A percentile compares a stretch with the other conserved stretches of the same genome.
These are phyloP conservation scores for Heteropelma amictum DNA, from an alignment of 2,888 invertebrate species.

Conservation along the genomic window DNA sequence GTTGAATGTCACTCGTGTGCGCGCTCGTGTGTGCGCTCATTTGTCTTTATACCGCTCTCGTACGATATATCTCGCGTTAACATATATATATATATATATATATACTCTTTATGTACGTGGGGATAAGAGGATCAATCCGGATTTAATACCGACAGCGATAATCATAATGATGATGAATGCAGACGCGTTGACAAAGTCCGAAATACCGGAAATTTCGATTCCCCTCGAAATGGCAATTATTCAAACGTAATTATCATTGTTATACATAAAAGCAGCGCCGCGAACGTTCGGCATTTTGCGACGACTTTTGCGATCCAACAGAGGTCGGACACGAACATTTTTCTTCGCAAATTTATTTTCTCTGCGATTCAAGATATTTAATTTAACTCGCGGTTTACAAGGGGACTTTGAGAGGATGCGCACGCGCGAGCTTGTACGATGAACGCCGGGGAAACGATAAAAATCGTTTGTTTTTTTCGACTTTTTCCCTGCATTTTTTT, in stretches of 20 bases:
- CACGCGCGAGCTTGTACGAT: constrained; percentile 30
- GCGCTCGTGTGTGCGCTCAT: not conserved
- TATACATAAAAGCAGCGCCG: not conserved
- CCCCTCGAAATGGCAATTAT: not conserved
- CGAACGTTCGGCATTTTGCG: constrained; percentile 25
- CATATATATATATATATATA: constrained; percentile 40
- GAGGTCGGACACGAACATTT: too few species aligned
- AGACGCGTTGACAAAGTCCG: too few species aligned
- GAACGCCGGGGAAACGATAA: not conserved
- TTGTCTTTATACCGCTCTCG: not conserved
- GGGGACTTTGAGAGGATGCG: constrained; percentile 52
- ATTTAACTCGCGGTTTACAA: constrained; percentile 57
- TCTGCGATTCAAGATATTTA: constrained; percentile 55
- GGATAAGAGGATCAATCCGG: too few species aligned
- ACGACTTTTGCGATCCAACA: constrained; percentile 20
- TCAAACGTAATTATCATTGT: too few species aligned
- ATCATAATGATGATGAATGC: too few species aligned
- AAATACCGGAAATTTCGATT: not conserved
- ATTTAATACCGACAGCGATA: too few species aligned
- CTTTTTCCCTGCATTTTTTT: too few species aligned
- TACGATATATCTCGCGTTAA: not conserved
- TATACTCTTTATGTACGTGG: constrained; percentile 55
- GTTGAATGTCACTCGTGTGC: constrained; percentile 2
- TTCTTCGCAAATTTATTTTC: too few species aligned
- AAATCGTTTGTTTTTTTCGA: too few species aligned